Evolutionary conservation across 1,140 invertebrate genomes (phyloP), one percentile per base, ranked within the genome.

Genomic region (Drosophila virilis): DNA sequence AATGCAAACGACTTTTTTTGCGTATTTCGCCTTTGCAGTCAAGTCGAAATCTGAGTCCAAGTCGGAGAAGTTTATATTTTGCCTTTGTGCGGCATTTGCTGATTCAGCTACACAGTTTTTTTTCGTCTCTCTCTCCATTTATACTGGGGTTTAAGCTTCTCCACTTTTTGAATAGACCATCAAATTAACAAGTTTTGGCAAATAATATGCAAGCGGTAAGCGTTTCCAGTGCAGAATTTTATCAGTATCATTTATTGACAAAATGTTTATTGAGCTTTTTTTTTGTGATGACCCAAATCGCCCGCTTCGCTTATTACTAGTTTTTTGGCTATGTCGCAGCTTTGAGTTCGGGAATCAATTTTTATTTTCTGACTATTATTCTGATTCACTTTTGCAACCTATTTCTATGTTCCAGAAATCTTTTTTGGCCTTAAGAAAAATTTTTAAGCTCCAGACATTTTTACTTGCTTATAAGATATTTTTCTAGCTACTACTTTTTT

Each of bases 1-100:
- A 88, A 88, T 88, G 83, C 85, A 84, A 88, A 89, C 83, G 69
- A 88, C 84, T 80, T 84, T 82, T 76, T 67, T 38, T 54, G 60
- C 43, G 33, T 73, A 40, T 67, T 67, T 37, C 46, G 52, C 13
- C 58, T 72, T 72, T 42, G 67, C 22, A 28, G 17, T 13, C 60
- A 54, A 60, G 48, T 58, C 32, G 17, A 10, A 35, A 35, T 43
- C 46, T 13, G 46, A 12, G 48, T 35, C 52, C 28, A 5, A 58
- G 17, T 45, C 65, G 42, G 65, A 69, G 65, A 69, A 74, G 57
- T 74, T 74, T 74, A 69, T 65, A 69, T 68, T 74, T 48, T 73
- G 70, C 28, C 54, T 68, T 60, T 73, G 62, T 67, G 54, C 22
- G 38, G 54, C 43, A 9, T 59, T 61, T 46, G 57, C 69, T 81